Base-by-base conservation (phyloP, 2,888 invertebrate genomes). In the Salticus scenicus region DNA sequence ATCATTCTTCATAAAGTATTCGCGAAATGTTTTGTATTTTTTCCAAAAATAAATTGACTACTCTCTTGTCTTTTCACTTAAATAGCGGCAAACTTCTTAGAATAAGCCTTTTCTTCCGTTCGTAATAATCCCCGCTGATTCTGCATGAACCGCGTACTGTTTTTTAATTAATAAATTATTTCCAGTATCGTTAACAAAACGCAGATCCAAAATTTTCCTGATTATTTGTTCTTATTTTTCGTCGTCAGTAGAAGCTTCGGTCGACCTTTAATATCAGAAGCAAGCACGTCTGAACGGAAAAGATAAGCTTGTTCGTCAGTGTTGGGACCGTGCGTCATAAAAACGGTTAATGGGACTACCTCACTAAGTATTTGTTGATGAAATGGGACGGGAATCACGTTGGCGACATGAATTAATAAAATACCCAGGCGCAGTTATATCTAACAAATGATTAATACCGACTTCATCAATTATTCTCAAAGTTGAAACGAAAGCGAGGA, bases 391-490 rank as follows among this genome's bases (percentile, higher is more conserved):
- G 51, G 83, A 77, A 83, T 83, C 83, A 72, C 64, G 75, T 75
- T 82, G 82, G 75, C 70, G 71, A 66, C 77, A 84, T 84, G 83
- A 84, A 84, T 77, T 84, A 84, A 84, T 84, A 84, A 84, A 84
- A 84, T 77, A 77, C 77, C 77, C 67, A 73, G 67, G 71, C 77
- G 67, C 73, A 47, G 83, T 73, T 77, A 77, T 84, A 84, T 84
- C 72, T 76, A 77, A 78, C 83, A 84, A 84, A 84, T 84, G 77
- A 84, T 84, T 84, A 84, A 84, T 84, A 77, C 83, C 83, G 83
- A 76, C 83, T 84, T 77, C 83, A 84, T 84, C 83, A 84, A 84
- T 84, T 84, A 84, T 84, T 77, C 83, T 84, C 72, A 78, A 84
- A 84, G 83, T 84, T 84, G 83, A 84, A 84, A 77, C 81, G 81